Base-by-base conservation (phyloP, 2,797 vertebrate species). In the Apodemus agrarius region DNA sequence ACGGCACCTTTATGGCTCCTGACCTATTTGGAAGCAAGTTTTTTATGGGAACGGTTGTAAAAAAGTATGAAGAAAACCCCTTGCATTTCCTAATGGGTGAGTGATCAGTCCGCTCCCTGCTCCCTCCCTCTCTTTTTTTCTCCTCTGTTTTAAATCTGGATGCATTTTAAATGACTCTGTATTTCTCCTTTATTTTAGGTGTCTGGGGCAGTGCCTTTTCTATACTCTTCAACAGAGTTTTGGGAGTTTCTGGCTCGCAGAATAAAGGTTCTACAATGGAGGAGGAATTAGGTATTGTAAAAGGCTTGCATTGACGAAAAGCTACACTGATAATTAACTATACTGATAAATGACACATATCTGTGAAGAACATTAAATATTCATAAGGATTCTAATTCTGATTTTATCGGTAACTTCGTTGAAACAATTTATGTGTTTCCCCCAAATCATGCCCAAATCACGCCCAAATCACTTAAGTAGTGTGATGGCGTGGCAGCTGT, bases 191-290 rank as follows among this genome's bases (percentile, higher is more conserved):
- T 98, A 46, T 91, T 97, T 81, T 97, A 99, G 99, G 99, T 74
- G 99, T 99, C 86, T 99, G 99, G 99, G 99, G 99, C 96, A 99
- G 99, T 92, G 99, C 99, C 59, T 99, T 99, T 98, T 99, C 99
- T 43, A 99, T 99, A 98, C 98, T 99, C 92, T 99, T 99, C 98
- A 99, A 99, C 99, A 99, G 99, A 98, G 99, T 99, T 26, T 98
- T 99, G 83, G 99, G 99, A 17, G 98, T 99, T 97, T 99, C 99
- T 92, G 98, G 96, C 74, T 98, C 97, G 94, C 99, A 99, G 67
- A 99, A 99, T 95, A 98, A 98, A 88, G 97, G 99, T 0, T 98
- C 99, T 96, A 99, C 99, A 93, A 99, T 99, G 99, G 99, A 99
- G 98, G 99, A 99, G 98, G 99, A 99, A 98, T 97, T 99, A 98